Evolutionary conservation across 2,797 vertebrate species (phyloP).

Genomic region (Smutsia gigantea): DNA sequence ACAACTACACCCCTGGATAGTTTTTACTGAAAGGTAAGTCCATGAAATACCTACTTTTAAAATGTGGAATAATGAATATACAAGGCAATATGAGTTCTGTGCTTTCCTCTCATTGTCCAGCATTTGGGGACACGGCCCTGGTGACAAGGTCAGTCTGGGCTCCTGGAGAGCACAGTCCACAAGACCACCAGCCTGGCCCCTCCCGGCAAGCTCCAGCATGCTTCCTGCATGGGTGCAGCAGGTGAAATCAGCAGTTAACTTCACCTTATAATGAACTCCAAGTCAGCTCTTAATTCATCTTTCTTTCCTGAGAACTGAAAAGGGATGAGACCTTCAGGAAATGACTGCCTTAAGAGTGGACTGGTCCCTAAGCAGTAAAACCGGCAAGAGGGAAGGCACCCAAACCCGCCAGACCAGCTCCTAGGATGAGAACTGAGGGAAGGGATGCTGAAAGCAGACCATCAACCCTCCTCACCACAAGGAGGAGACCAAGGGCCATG

Average conservation of each 20-base stretch:
- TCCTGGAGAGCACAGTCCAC: background rate
- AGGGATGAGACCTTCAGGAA: background rate
- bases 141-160: background rate
- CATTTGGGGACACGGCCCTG: background rate
- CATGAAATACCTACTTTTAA: background rate
- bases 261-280: background rate
- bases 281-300: slow-evolving; percentile 37
- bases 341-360: background rate
- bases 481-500: background rate
- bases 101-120: background rate
- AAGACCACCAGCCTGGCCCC: rapidly evolving
- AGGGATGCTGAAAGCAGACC: background rate
- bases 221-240: background rate
- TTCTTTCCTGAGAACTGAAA: background rate
- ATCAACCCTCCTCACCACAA: background rate
- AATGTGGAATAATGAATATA: background rate
- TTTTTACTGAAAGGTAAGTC: background rate
- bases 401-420: background rate
- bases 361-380: background rate
- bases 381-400: background rate
- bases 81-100: background rate
- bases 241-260: background rate
- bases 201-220: background rate
- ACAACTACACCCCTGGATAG: background rate
- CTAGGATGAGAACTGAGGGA: background rate